These are phyloP conservation scores for Larimichthys polyactis DNA, from an alignment of 2,113 vertebrate genomes.

Conservation along the genomic window DNA sequence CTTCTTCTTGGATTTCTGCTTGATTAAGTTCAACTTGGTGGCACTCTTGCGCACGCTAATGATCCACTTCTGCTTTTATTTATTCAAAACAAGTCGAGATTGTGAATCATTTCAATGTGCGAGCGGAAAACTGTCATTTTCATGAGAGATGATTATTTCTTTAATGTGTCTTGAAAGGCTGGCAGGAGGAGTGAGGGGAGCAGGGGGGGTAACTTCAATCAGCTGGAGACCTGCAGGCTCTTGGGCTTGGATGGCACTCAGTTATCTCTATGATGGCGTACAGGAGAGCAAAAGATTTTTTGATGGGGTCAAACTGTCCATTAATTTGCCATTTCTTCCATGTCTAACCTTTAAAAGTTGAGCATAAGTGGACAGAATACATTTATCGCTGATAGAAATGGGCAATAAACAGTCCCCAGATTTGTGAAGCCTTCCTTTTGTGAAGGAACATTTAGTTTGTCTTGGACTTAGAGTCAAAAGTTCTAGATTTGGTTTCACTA, in stretches of 20 bases:
- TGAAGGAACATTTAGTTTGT: background rate
- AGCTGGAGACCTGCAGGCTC: background rate
- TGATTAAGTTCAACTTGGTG: constrained; percentile 43
- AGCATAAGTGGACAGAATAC: background rate
- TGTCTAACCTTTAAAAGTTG: constrained; percentile 7
- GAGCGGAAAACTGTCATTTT: constrained; percentile 3
- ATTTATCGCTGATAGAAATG: background rate
- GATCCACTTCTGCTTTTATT: background rate
- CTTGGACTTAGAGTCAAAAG: background rate
- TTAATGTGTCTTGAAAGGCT: background rate
- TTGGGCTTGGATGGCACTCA: background rate
- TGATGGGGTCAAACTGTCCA: constrained; percentile 36
- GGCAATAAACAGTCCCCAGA: background rate
- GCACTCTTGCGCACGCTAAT: constrained; percentile 16
- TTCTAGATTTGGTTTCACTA: background rate
- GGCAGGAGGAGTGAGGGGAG: background rate
- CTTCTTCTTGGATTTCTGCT: background rate
- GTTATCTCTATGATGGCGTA: background rate
- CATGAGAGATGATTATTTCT: constrained; percentile 10
- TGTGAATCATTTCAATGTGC: constrained; percentile 9
- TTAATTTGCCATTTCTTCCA: constrained; percentile 5
- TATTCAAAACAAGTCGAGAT: constrained; percentile 10
- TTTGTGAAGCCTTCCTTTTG: no score
- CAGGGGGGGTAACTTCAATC: constrained; percentile 1
- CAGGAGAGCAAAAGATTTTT: background rate